phyloP scores from a whole-genome alignment of 1,140 invertebrate genomes.

The Heliconius eleuchia region DNA sequence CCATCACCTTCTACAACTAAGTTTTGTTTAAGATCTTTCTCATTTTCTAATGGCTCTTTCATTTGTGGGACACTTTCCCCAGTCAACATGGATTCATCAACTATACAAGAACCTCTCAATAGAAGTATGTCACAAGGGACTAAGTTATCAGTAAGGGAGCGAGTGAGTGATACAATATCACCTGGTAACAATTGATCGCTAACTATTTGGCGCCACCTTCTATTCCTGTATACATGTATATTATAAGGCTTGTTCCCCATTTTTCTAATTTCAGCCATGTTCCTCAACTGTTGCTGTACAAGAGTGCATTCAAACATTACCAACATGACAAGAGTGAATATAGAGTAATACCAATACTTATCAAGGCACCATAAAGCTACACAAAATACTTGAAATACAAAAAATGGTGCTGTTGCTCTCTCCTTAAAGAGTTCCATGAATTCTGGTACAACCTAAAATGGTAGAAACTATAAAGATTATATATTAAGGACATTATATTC shows the following conservation, averaged over 20 bases:
- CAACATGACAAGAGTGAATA: slow-evolving; percentile 99
- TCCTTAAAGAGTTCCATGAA: slow-evolving; percentile 98
- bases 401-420: slow-evolving; percentile 98
- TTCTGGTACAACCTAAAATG: slow-evolving; percentile 93
- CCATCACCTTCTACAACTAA: slow-evolving; percentile 94
- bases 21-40: slow-evolving; percentile 84
- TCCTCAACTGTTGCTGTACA: slow-evolving; percentile 98
- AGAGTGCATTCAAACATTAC: slow-evolving; percentile 99
- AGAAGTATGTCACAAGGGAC: slow-evolving; percentile 99
- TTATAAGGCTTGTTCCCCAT: slow-evolving; percentile 99
- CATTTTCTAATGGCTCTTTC: slow-evolving; percentile 94
- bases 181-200: slow-evolving; percentile 96
- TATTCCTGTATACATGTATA: slow-evolving; percentile 96
- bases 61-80: slow-evolving; percentile 99
- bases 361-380: slow-evolving; percentile 99
- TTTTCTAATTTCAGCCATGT: slow-evolving; percentile 99
- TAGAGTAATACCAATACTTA: slow-evolving; percentile 98
- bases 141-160: slow-evolving; percentile 93
- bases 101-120: slow-evolving; percentile 96
- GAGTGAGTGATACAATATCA: slow-evolving; percentile 96
- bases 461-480: neutral
- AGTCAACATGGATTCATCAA: slow-evolving; percentile 99
- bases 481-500: neutral
- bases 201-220: slow-evolving; percentile 94
- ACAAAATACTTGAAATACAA: slow-evolving; percentile 97